Base-by-base conservation (phyloP, 2,888 invertebrate genomes). In the Chrysomela aeneicollis region DNA sequence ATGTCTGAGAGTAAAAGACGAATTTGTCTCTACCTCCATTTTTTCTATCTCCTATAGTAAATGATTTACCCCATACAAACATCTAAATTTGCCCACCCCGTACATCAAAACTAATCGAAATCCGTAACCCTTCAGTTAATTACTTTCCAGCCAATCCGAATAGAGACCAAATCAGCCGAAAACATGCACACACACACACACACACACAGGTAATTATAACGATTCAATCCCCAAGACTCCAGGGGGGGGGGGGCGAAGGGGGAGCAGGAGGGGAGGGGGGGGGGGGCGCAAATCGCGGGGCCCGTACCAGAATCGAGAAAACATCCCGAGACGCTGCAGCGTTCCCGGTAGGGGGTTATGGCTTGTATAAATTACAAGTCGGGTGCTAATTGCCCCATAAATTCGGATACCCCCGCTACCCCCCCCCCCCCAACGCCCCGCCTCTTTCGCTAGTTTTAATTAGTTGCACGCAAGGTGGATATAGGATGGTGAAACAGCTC, bases 301-400 rank as follows among this genome's bases (percentile, higher is more conserved):
- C 57, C 53, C 57, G 57, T 49, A 52, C 59, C 59, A 53, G 52
- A 63, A 63, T 59, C 52, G 59, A 35, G 32, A 35, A 10, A 35
- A 35, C 32, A 35, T 35, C 15, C 42, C 52, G 65, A 68, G 64
- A 71, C 71, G 72, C 66, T 72, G 73, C 71, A 70, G 70, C 71
- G 66, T 64, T 62, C 73, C 68, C 72, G 69, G 73, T 72, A 69
- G 73, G 73, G 75, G 73, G 74, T 75, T 74, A 74, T 73, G 71
- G 74, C 76, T 73, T 75, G 74, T 75, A 76, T 77, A 77, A 76
- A 77, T 77, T 77, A 76, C 76, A 72, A 75, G 74, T 72, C 74
- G 76, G 74, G 76, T 75, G 76, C 77, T 77, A 77, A 76, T 77
- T 76, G 74, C 76, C 72, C 69, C 74, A 77, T 77, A 76, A 77